Evolutionary conservation across 2,797 vertebrate genomes (phyloP).

Genomic region (Glossophaga mutica): DNA sequence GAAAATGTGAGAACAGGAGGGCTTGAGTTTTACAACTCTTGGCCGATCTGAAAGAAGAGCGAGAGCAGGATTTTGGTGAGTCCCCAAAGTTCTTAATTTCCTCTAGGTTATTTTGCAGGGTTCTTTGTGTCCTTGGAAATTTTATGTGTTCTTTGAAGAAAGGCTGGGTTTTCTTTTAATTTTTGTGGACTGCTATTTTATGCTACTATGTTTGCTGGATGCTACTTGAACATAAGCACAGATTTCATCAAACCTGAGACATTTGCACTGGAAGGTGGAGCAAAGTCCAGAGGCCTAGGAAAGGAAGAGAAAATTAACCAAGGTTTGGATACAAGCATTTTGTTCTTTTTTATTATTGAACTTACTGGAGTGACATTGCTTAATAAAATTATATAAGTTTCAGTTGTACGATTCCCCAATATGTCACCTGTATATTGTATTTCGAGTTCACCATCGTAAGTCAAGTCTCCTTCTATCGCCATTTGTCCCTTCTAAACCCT

Average conservation of each 20-base stretch:
- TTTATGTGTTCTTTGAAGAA: background rate
- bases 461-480: background rate
- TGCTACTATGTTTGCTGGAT: background rate
- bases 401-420: background rate
- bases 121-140: background rate
- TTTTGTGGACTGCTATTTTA: background rate
- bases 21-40: background rate
- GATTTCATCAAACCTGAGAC: conserved; percentile 30
- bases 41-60: background rate
- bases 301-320: background rate
- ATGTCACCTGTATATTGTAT: background rate
- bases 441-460: background rate
- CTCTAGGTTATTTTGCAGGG: background rate
- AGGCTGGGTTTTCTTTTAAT: background rate
- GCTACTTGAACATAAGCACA: background rate
- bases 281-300: background rate
- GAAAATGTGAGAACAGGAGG: background rate
- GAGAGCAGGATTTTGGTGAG: background rate
- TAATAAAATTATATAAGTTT: background rate
- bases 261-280: background rate
- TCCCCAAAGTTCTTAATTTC: conserved; percentile 12
- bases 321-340: background rate
- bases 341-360: background rate
- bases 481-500: background rate
- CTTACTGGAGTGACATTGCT: background rate